Evolutionary conservation across 2,797 vertebrate genomes (phyloP).

Genomic region (Prionace glauca): DNA sequence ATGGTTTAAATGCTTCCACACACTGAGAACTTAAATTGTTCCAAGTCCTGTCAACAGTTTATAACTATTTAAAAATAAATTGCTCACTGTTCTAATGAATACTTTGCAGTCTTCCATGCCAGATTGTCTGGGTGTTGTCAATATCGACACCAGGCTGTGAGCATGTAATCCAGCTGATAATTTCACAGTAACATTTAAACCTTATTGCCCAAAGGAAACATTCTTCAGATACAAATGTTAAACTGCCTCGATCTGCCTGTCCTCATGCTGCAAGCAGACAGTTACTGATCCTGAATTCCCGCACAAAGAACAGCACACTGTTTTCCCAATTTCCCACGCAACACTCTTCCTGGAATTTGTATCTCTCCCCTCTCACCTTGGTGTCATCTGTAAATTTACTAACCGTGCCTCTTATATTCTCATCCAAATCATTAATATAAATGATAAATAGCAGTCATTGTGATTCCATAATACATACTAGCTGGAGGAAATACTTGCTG

Average conservation of each 20-base stretch:
- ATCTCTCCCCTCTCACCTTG: too few relatives aligned
- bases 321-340: not conserved
- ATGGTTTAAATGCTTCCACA: not conserved
- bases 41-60: not conserved
- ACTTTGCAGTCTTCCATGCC: not conserved
- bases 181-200: not conserved
- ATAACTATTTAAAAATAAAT: not conserved
- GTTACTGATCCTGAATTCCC: not conserved
- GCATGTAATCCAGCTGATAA: not conserved
- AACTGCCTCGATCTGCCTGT: not conserved
- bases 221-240: not conserved
- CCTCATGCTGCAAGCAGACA: not conserved
- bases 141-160: not conserved
- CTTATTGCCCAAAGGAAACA: too few relatives aligned
- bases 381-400: too few relatives aligned
- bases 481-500: too few relatives aligned
- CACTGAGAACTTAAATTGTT: not conserved
- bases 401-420: too few relatives aligned
- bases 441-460: too few relatives aligned
- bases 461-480: too few relatives aligned
- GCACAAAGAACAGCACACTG: not conserved
- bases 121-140: not conserved
- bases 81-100: not conserved
- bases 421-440: too few relatives aligned
- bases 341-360: too few relatives aligned